phyloP scores from a whole-genome alignment of 2,797 vertebrate genomes.

The Pitangus sulphuratus region DNA sequence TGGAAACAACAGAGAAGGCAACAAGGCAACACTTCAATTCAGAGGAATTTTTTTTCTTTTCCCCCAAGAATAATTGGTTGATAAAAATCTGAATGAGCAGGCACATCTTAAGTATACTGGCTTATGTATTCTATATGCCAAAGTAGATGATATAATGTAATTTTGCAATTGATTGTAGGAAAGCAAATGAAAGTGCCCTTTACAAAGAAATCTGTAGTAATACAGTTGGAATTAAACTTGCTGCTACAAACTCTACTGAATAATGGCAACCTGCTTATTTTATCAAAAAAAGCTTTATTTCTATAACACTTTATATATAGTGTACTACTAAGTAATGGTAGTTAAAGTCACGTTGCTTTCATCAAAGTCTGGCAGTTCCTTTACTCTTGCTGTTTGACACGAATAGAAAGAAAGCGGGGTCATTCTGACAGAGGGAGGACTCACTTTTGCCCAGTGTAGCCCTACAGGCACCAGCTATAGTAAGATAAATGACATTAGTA shows the following conservation, averaged over 20 bases:
- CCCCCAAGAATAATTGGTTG: background rate
- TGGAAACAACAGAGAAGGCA: background rate
- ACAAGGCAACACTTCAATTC: background rate
- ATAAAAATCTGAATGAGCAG: background rate
- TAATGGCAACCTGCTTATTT: background rate
- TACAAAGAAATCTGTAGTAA: background rate
- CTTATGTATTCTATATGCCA: background rate
- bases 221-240: background rate
- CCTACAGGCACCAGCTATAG: background rate
- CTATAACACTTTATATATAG: conserved; percentile 26
- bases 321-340: conserved; percentile 16
- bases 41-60: background rate
- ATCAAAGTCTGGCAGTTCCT: background rate
- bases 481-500: conserved; percentile 73
- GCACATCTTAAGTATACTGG: background rate
- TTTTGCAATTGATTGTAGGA: background rate
- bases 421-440: background rate
- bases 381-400: background rate
- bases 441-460: background rate
- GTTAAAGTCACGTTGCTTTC: background rate
- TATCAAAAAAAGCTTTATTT: conserved; percentile 67
- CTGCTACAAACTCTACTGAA: background rate
- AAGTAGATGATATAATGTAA: background rate
- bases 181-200: background rate
- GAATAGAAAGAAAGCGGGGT: background rate